Percentiles rank a stretch among this genome's conserved stretches.
phyloP scores from a whole-genome alignment of 2,113 vertebrate genomes.

The Mormyrus iriodes region DNA sequence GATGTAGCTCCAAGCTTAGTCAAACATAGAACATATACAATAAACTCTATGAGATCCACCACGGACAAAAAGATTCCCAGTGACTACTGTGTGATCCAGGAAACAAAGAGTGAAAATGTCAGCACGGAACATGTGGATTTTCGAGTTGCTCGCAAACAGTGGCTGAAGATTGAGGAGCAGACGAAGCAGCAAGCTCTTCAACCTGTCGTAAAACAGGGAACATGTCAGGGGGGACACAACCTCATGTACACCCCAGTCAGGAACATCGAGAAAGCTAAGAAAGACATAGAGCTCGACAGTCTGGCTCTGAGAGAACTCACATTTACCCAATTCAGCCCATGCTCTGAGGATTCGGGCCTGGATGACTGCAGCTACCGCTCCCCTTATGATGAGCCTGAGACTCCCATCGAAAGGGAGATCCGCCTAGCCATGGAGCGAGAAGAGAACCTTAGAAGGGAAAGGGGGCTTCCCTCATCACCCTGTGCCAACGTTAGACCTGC shows the following conservation, averaged over 20 bases:
- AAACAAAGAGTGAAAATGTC: conserved; percentile 46
- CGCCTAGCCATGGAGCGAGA: conserved; percentile 56
- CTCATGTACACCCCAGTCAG: conserved; percentile 19
- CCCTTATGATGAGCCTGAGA: conserved; percentile 49
- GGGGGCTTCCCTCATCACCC: conserved; percentile 32
- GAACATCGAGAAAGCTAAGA: conserved; percentile 13
- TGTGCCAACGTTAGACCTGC: conserved; percentile 32
- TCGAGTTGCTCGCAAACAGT: conserved; percentile 51
- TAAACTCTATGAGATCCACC: not conserved
- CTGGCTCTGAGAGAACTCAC: conserved; percentile 8
- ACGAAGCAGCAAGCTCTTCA: conserved; percentile 36
- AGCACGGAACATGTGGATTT: conserved; percentile 59
- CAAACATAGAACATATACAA: not conserved
- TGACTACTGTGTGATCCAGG: conserved; percentile 39
- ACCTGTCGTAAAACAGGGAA: conserved; percentile 25
- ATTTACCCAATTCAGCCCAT: conserved; percentile 42
- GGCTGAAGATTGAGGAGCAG: conserved; percentile 57
- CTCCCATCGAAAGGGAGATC: conserved; percentile 57
- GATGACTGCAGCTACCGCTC: conserved; percentile 44
- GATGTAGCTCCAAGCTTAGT: not conserved
- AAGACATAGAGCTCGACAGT: conserved; percentile 14
- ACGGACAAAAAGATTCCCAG: conserved; percentile 21
- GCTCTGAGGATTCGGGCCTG: conserved; percentile 55
- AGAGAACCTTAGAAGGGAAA: conserved; percentile 51
- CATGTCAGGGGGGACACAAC: conserved; percentile 18